These are phyloP conservation scores for Nomada lathburiana DNA, from an alignment of 2,888 invertebrate species.

Conservation along the genomic window DNA sequence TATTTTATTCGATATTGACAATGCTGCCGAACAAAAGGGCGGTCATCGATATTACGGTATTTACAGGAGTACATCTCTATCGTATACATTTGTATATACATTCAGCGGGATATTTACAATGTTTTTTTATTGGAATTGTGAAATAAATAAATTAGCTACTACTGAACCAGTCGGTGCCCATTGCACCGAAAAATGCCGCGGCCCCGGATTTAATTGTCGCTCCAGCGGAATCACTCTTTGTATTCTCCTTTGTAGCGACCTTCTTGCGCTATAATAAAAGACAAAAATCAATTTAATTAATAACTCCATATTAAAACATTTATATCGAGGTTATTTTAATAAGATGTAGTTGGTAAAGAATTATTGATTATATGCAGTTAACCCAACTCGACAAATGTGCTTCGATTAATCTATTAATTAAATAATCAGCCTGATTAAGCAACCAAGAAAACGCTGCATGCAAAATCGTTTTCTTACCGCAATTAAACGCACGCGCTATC, in stretches of 20 bases:
- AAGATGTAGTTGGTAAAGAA: not conserved
- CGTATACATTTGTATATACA: conserved; percentile 34
- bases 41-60: conserved; percentile 46
- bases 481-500: conserved; percentile 45
- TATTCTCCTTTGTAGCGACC: conserved; percentile 81
- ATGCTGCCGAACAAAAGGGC: conserved; percentile 31
- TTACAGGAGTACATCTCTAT: conserved; percentile 51
- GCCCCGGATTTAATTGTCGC: conserved; percentile 89
- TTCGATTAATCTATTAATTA: conserved; percentile 12
- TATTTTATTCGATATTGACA: conserved; percentile 50
- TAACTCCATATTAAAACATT: no score
- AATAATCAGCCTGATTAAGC: conserved; percentile 33
- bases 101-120: conserved; percentile 56
- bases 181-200: conserved; percentile 92
- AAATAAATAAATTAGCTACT: conserved; percentile 75
- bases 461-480: conserved; percentile 60
- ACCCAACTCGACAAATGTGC: not conserved
- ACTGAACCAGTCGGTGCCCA: conserved; percentile 94
- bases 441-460: conserved; percentile 35
- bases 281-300: not conserved
- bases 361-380: not conserved
- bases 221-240: conserved; percentile 85
- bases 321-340: not conserved
- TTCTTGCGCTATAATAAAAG: conserved; percentile 81
- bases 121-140: not conserved